Percentiles rank a stretch among this genome's conserved stretches.
phyloP scores from a whole-genome alignment of 30 jellyfish, hydroid and myxozoan species.

The Pseudorhiza aurosa region DNA sequence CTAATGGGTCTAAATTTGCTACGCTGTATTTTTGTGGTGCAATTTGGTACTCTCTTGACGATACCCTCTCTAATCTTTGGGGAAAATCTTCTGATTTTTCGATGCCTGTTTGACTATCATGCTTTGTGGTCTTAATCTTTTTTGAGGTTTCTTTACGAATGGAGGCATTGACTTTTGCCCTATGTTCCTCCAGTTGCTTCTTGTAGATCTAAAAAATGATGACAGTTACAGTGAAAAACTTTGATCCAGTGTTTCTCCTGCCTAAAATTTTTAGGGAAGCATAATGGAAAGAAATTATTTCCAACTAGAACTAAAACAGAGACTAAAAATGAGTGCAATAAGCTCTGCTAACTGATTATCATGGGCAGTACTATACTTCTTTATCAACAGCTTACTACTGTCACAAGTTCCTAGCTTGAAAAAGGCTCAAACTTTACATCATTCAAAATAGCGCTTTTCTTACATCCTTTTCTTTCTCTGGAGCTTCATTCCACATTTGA shows the following conservation, averaged over 20 bases:
- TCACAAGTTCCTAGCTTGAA: no score
- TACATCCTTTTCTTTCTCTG: conserved; percentile 86
- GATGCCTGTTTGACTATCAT: conserved; percentile 18
- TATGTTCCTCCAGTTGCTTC: conserved; percentile 86
- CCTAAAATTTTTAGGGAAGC: not conserved
- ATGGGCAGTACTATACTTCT: no score
- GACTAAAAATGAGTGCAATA: no score
- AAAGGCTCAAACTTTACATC: no score
- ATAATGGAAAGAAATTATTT: not conserved
- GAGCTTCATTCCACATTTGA: conserved; percentile 81
- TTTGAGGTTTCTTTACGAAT: conserved; percentile 38
- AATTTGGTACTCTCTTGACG: conserved; percentile 53
- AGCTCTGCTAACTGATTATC: no score
- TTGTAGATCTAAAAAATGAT: conserved; percentile 44
- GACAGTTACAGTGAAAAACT: not conserved
- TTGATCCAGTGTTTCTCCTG: not conserved
- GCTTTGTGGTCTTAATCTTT: conserved; percentile 51
- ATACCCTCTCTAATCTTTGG: not conserved
- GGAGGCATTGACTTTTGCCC: conserved; percentile 85
- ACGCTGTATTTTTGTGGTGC: conserved; percentile 54
- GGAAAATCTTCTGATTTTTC: conserved; percentile 20
- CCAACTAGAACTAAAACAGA: no score
- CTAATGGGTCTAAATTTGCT: conserved; percentile 67
- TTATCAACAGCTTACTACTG: no score
- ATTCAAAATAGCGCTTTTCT: no score